Conservation (phyloP, 2,888 invertebrate genomes). For the Andrena bicolor region DNA sequence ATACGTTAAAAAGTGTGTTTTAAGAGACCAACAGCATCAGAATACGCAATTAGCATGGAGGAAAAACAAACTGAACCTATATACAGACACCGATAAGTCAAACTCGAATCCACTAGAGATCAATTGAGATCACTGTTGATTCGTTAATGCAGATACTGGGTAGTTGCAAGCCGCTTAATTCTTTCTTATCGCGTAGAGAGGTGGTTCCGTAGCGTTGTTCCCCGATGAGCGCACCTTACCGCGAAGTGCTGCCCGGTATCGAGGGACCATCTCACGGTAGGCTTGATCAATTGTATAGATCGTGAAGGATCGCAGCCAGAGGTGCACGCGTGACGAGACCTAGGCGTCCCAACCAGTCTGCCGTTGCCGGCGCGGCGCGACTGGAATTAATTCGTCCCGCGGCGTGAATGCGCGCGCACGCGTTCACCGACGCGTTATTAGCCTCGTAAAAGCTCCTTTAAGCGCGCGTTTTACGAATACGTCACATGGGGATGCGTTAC, state of each 20-base stretch:
- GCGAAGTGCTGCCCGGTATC: conserved; percentile 19
- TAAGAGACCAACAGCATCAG: no score
- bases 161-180: conserved; percentile 3
- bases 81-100: no score
- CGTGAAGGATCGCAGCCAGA: conserved; percentile 67
- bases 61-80: no score
- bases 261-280: conserved; percentile 9
- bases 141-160: conserved; percentile 7
- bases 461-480: conserved; percentile 66
- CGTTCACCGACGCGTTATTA: conserved; percentile 66
- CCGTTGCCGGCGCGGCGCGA: conserved; percentile 58
- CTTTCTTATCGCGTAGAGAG: neutral
- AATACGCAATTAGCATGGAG: no score
- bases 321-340: conserved; percentile 20
- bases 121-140: neutral
- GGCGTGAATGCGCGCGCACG: conserved; percentile 58
- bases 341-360: conserved; percentile 42
- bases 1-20: no score
- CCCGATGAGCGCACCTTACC: conserved; percentile 34
- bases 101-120: no score
- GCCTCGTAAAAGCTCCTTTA: conserved; percentile 65
- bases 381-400: conserved; percentile 71
- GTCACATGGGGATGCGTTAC: conserved; percentile 48
- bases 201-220: neutral
- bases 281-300: conserved; percentile 60